Evolutionary conservation across 2,113 vertebrate species (phyloP), one percentile per base, ranked within the genome.

Genomic region (Paracanthobrama guichenoti): DNA sequence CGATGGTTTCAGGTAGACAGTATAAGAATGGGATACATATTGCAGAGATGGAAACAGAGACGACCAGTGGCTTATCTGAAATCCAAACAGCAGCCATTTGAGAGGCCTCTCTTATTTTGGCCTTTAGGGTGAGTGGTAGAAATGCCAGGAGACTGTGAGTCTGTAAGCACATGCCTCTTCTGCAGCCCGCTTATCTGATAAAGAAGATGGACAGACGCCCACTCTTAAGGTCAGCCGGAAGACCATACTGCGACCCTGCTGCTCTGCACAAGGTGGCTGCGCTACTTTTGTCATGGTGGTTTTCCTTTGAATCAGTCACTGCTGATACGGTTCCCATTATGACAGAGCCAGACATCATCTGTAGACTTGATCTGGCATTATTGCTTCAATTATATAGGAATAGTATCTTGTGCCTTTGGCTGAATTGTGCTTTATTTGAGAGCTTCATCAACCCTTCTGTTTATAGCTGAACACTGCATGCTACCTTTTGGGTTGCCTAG

Each of bases 171-270:
- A 55, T 35, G n/a, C 48, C 81, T 53, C 14, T 39, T 76, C 31
- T 71, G 60, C 50, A 77, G 24, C 28, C 31, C 62, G 31, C 66
- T 72, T 72, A 80, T 72, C 64, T 42, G 42, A 69, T 57, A 71
- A 60, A 53, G 12, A 22, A 22, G 83, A 76, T 85, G 84, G 84
- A 85, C 53, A 46, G 50, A 28, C 6, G 80, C 81, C 81, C 35
- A 16, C 14, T 83, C 53, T 82, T 73, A 83, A 86, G 72, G 74
- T 86, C 85, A 72, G 62, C 53, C 13, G 28, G 64, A 86, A 48
- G 62, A 57, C 69, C 62, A 57, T n/a, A 79, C 81, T 1, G 53
- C 12, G 64, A 84, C 75, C 50, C 75, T 79, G 60, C 75, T 79
- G 64, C 64, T 72, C 46, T 55, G 44, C 35, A 35, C 57, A 66